Evolutionary conservation across 2,113 vertebrate species (phyloP).

Genomic region (Oceanites oceanicus): DNA sequence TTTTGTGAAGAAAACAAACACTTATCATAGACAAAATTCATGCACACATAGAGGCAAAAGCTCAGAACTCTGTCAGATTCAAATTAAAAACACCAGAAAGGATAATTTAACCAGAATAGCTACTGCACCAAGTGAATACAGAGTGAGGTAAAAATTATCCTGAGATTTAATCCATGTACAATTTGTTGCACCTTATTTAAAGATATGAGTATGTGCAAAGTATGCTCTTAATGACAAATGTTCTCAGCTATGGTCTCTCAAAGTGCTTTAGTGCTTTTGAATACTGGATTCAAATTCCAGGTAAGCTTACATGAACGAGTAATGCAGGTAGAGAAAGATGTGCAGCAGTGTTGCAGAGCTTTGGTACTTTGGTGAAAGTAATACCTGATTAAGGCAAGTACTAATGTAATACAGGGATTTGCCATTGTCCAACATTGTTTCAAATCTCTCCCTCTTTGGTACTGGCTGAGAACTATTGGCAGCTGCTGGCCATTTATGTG

Average conservation of each 20-base stretch:
- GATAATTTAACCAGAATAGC: conserved; percentile 9
- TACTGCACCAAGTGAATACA: not conserved
- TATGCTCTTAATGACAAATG: not conserved
- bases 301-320: not conserved
- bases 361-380: not conserved
- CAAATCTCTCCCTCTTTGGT: not conserved
- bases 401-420: not conserved
- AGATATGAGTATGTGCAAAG: not conserved
- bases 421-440: not conserved
- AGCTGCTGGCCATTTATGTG: not conserved
- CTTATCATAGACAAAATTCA: not conserved
- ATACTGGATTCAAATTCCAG: not conserved
- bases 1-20: not conserved
- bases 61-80: not conserved
- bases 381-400: not conserved
- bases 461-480: not conserved
- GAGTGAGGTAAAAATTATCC: not conserved
- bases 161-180: not conserved
- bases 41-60: not conserved
- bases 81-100: conserved; percentile 37
- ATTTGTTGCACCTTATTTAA: not conserved
- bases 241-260: not conserved
- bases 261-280: not conserved
- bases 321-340: not conserved
- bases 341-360: not conserved